These are phyloP conservation scores for Gymnothorax javanicus DNA, from an alignment of 2,797 vertebrate genomes.

Conservation along the genomic window DNA sequence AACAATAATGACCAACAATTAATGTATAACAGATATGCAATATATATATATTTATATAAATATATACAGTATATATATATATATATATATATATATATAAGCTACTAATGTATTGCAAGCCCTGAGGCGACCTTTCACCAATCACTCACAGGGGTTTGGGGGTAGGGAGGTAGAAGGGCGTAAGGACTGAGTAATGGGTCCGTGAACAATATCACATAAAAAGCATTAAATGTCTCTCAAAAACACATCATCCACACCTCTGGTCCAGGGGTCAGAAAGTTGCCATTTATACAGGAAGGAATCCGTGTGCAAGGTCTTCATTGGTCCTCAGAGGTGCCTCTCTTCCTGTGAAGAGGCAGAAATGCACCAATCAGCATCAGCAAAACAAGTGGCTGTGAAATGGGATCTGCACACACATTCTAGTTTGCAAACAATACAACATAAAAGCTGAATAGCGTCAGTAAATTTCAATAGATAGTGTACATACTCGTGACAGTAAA, in stretches of 20 bases:
- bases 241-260: too few relatives aligned
- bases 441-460: neutral
- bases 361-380: neutral
- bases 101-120: too few relatives aligned
- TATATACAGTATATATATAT: neutral
- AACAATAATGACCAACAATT: neutral
- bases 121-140: too few relatives aligned
- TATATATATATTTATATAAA: neutral
- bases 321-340: neutral
- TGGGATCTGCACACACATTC: neutral
- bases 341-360: slow-evolving; percentile 7
- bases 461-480: neutral
- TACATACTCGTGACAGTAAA: neutral
- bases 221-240: too few relatives aligned
- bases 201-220: too few relatives aligned
- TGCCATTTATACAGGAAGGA: neutral
- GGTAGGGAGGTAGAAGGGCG: too few relatives aligned
- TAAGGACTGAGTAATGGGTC: too few relatives aligned
- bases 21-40: neutral
- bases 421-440: neutral
- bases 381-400: neutral
- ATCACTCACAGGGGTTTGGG: too few relatives aligned
- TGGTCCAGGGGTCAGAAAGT: neutral
- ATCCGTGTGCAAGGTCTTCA: neutral
- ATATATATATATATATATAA: too few relatives aligned